These are phyloP conservation scores for Drosophila mayri DNA, from an alignment of 1,140 invertebrate genomes.

Conservation along the genomic window DNA sequence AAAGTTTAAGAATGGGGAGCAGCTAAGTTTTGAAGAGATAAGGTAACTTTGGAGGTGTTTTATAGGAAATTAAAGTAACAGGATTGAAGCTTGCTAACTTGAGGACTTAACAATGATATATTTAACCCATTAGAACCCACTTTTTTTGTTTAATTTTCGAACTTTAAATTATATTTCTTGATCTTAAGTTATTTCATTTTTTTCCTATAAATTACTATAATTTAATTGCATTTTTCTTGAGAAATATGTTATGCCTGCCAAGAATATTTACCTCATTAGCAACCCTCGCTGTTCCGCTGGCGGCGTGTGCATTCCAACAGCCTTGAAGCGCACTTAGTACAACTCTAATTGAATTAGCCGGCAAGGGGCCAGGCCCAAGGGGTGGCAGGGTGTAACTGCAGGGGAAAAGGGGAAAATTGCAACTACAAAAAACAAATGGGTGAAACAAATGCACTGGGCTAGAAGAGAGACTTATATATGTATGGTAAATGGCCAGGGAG, in stretches of 20 bases:
- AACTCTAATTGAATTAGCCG: constrained; percentile 81
- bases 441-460: constrained; percentile 21
- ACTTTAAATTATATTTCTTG: no score
- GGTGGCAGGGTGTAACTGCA: constrained; percentile 30
- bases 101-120: no score
- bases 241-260: background rate
- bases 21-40: background rate
- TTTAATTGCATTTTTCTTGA: background rate
- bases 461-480: background rate
- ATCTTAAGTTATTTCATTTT: background rate
- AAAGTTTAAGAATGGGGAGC: background rate
- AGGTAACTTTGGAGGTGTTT: background rate
- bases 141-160: no score
- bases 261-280: constrained; percentile 27
- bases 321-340: constrained; percentile 75
- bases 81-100: background rate
- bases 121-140: rapidly evolving
- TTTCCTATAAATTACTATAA: background rate
- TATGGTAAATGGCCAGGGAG: background rate
- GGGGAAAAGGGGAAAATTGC: constrained; percentile 32
- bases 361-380: constrained; percentile 11
- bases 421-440: constrained; percentile 24
- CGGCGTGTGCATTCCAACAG: constrained; percentile 44
- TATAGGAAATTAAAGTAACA: background rate
- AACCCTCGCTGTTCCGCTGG: constrained; percentile 35